Conservation (phyloP, 2,113 vertebrate genomes). For the Gymnogyps californianus region DNA sequence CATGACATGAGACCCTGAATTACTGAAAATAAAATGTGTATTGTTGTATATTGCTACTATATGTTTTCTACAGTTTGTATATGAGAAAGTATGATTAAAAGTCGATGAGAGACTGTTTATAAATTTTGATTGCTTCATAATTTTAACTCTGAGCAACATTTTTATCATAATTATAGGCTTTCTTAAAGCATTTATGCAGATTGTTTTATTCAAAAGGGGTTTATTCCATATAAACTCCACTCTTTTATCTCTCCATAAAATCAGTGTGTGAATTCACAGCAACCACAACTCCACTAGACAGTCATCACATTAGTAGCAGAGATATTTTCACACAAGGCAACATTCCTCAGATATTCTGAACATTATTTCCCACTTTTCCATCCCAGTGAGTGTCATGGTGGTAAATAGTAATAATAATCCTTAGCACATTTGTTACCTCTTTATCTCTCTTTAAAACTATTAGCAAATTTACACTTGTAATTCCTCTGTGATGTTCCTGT, state of each 20-base stretch:
- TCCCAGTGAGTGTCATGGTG: neutral
- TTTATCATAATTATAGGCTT: conserved; percentile 88
- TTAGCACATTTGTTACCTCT: neutral
- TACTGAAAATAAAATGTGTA: conserved; percentile 66
- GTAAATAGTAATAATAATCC: neutral
- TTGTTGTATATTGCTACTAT: conserved; percentile 74
- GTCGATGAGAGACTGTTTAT: conserved; percentile 85
- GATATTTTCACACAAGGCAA: neutral
- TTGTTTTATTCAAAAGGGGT: conserved; percentile 82
- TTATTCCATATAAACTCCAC: conserved; percentile 82
- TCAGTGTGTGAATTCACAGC: conserved; percentile 67
- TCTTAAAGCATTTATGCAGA: conserved; percentile 85
- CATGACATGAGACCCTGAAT: conserved; percentile 12
- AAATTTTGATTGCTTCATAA: conserved; percentile 89
- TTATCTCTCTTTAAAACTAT: neutral
- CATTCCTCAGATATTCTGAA: neutral
- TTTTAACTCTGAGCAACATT: conserved; percentile 87
- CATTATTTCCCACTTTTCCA: neutral
- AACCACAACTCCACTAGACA: conserved; percentile 60
- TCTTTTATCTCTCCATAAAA: conserved; percentile 78
- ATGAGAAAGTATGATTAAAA: conserved; percentile 84
- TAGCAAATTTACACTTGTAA: neutral
- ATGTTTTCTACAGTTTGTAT: conserved; percentile 79
- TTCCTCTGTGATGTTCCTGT: neutral
- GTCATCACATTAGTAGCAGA: conserved; percentile 9